Percentiles rank a stretch among this genome's conserved stretches.
Conservation (phyloP, 2,113 vertebrate species). For the Grammomys dolichurus region DNA sequence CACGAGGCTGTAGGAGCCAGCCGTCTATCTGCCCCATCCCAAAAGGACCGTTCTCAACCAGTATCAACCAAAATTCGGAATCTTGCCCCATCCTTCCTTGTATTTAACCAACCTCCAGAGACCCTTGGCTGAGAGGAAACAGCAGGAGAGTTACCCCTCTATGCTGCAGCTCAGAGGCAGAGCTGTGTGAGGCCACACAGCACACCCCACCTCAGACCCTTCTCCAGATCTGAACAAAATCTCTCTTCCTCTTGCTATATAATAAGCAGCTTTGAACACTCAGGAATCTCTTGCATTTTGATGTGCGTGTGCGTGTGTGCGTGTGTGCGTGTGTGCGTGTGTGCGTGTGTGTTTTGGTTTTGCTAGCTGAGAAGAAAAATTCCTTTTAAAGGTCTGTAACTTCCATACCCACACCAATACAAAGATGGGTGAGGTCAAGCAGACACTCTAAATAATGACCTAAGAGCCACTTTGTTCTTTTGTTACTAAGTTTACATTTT, state of each 20-base stretch:
- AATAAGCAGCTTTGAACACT: not conserved
- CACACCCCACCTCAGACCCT: not conserved
- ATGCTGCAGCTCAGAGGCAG: not conserved
- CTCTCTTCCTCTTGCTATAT: not conserved
- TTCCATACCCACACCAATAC: not conserved
- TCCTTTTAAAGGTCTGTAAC: not conserved
- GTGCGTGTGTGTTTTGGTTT: not conserved
- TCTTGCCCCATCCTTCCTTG: not conserved
- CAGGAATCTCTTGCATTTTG: not conserved
- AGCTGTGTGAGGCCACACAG: fast-evolving
- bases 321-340: too few species aligned
- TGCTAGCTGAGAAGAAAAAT: not conserved
- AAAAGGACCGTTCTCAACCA: not conserved
- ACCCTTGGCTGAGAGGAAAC: not conserved
- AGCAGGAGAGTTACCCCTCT: not conserved
- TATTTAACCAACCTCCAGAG: not conserved
- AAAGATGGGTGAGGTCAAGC: fast-evolving
- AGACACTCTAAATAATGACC: not conserved
- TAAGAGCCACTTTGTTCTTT: not conserved
- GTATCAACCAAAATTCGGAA: not conserved
- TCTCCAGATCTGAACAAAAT: not conserved
- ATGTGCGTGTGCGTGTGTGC: too few species aligned
- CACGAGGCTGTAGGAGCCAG: too few species aligned
- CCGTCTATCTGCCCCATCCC: not conserved
- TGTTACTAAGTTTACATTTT: too few species aligned